Conservation (phyloP, 2,888 invertebrate genomes). For the Arctia plantaginis region DNA sequence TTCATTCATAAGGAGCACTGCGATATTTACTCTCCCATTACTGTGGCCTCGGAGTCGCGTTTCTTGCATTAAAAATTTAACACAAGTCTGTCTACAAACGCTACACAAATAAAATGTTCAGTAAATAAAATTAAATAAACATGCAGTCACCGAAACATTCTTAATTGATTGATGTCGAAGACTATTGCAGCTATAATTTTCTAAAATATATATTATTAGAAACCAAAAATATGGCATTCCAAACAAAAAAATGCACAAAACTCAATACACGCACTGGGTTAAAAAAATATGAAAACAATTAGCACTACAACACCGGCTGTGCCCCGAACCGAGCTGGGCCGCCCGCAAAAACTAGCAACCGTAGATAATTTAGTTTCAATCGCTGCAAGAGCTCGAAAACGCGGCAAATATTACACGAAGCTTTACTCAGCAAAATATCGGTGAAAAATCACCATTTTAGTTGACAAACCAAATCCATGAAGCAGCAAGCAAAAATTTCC, state of each 20-base stretch:
- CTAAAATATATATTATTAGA: conserved; percentile 38
- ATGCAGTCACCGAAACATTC: conserved; percentile 30
- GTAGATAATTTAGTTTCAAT: conserved; percentile 77
- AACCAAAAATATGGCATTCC: conserved; percentile 53
- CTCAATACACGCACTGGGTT: conserved; percentile 42
- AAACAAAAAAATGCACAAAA: conserved; percentile 60
- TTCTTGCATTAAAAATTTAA: conserved; percentile 80
- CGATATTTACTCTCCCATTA: conserved; percentile 83
- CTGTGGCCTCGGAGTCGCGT: conserved; percentile 74
- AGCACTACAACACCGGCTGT: conserved; percentile 59
- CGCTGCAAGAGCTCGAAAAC: conserved; percentile 58
- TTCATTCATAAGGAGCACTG: conserved; percentile 80
- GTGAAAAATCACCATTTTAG: conserved; percentile 54
- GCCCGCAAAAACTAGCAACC: conserved; percentile 60
- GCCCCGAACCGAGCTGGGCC: conserved; percentile 43
- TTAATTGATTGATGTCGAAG: conserved; percentile 36
- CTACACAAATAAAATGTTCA: conserved; percentile 59
- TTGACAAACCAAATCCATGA: conserved; percentile 45
- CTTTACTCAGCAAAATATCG: conserved; percentile 60
- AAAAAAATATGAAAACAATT: conserved; percentile 76
- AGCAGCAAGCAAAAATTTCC: conserved; percentile 38
- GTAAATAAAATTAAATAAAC: conserved; percentile 61
- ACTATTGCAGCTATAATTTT: conserved; percentile 12
- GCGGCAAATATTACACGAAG: conserved; percentile 64
- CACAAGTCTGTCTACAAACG: conserved; percentile 64